phyloP scores from a whole-genome alignment of 2,113 vertebrate genomes.

The Crotophaga sulcirostris region DNA sequence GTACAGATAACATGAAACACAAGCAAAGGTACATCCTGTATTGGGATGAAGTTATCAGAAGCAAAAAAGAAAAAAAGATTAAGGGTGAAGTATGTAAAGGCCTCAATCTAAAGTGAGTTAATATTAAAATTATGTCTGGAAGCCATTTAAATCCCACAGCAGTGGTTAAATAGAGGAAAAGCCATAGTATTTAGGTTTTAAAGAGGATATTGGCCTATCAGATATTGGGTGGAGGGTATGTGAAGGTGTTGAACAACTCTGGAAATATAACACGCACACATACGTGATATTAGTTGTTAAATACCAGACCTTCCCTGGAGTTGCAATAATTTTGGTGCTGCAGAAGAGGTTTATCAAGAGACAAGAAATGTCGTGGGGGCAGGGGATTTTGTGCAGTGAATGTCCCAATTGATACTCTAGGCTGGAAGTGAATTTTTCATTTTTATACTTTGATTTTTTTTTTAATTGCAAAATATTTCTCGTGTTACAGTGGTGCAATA shows the following conservation, averaged over 20 bases:
- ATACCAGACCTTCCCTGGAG: constrained; percentile 20
- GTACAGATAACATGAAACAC: constrained; percentile 27
- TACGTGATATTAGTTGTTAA: background rate
- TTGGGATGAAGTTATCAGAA: constrained; percentile 51
- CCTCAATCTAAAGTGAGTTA: constrained; percentile 21
- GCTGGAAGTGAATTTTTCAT: background rate
- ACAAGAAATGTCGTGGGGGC: background rate
- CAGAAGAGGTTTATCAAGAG: background rate
- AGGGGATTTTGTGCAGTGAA: background rate
- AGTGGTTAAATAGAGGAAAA: constrained; percentile 53
- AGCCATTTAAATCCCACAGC: constrained; percentile 50
- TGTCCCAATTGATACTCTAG: background rate
- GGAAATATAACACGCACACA: background rate
- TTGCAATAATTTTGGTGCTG: background rate
- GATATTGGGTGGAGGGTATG: background rate
- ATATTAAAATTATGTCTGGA: constrained; percentile 51
- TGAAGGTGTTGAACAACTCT: constrained; percentile 29
- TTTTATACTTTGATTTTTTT: background rate
- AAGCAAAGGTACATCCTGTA: background rate
- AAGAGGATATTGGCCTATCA: background rate
- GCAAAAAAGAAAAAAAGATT: constrained; percentile 53
- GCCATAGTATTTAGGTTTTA: background rate
- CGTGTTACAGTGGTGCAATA: background rate
- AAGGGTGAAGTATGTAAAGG: constrained; percentile 4
- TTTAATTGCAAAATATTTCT: background rate